Evolutionary conservation across 2,797 vertebrate species (phyloP), one percentile per base, ranked within the genome.

Genomic region (Myoxocephalus aenaeus): DNA sequence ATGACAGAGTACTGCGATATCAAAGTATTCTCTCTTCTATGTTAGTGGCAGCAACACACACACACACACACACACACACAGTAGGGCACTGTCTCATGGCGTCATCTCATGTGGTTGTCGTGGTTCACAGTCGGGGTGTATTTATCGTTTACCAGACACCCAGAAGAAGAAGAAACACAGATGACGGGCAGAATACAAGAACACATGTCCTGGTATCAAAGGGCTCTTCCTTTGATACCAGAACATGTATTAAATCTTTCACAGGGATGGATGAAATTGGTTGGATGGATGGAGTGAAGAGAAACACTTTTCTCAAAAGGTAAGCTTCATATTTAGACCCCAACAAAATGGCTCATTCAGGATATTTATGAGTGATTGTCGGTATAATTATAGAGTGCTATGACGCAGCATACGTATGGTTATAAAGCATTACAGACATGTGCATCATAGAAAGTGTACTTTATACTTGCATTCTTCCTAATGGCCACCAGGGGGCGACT

Each of bases 81-180:
- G 40, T 4, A 1, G 29, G 46, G 27, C 11, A 5, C 65, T 40
- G 56, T 73, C 57, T 61, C 62, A 29, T 59, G n/a, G 42, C 46
- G 65, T 48, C 62, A 48, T 65, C 27, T 42, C 46, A 65, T 72
- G 75, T 73, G 81, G 75, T 75, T 27, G 65, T 9, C 5, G 59
- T 65, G 71, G 71, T 75, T 83, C 71, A 59, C 51, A 61, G 80
- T 70, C 70, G 7, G 64, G 70, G 42, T 71, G 70, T 59, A 65
- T 81, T 81, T 80, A 72, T 80, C 77, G 53, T 73, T 11, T 9
- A 61, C 58, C 48, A 29, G 72, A 71, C 56, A 50, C 68, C 29
- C 58, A n/a, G 29, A 81, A 69, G 57, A 59, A 65, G 73, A 27
- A n/a, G n/a, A n/a, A n/a, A n/a, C n/a, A 75, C 67, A 40, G 70